Evolutionary conservation across 2,797 vertebrate genomes (phyloP).

Genomic region (Triplophysa bombifrons): DNA sequence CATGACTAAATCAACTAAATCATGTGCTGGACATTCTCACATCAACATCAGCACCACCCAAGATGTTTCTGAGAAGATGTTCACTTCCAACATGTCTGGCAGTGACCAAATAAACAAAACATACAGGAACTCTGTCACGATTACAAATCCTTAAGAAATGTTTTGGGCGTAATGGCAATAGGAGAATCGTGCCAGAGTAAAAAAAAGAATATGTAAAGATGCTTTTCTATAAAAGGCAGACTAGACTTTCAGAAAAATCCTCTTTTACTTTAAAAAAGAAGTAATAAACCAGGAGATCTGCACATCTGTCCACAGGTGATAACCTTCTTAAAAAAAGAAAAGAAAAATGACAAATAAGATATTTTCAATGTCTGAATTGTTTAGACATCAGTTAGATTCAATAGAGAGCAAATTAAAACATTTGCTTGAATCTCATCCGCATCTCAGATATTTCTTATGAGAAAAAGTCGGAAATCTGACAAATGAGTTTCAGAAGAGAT

Average conservation of each 20-base stretch:
- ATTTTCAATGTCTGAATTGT: too few relatives aligned
- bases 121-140: constrained; percentile 34
- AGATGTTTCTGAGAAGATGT: constrained; percentile 16
- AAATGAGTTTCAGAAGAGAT: too few relatives aligned
- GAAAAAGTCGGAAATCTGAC: too few relatives aligned
- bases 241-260: neutral
- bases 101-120: constrained; percentile 25
- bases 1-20: constrained; percentile 4
- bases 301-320: too few relatives aligned
- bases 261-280: too few relatives aligned
- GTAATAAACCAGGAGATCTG: too few relatives aligned
- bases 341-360: too few relatives aligned
- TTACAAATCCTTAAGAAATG: constrained; percentile 25
- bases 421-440: too few relatives aligned
- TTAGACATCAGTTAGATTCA: too few relatives aligned
- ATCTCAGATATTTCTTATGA: too few relatives aligned
- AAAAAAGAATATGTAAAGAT: neutral
- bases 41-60: constrained; percentile 22
- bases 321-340: too few relatives aligned
- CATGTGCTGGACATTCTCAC: neutral
- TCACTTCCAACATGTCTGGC: constrained; percentile 22
- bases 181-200: neutral
- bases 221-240: neutral
- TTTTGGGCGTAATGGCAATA: neutral
- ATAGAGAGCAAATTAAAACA: too few relatives aligned